Evolutionary conservation across 2,113 vertebrate species (phyloP).

Genomic region (Pterocles gutturalis): DNA sequence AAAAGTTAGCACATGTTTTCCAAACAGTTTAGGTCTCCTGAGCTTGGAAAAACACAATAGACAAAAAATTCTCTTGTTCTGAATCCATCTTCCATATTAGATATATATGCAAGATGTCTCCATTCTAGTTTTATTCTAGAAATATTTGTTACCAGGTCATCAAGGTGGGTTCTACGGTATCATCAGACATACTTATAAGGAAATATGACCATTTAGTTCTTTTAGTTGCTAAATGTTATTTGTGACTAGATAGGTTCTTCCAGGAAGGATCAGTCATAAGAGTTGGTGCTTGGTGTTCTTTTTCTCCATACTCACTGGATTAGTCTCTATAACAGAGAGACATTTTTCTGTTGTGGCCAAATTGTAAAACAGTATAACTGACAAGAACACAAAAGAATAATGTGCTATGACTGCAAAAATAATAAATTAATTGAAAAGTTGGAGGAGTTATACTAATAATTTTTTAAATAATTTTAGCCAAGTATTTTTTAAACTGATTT

Average conservation of each 20-base stretch:
- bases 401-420: background rate
- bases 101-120: background rate
- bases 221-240: background rate
- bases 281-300: background rate
- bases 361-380: background rate
- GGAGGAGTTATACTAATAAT: accelerated
- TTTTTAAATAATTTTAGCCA: background rate
- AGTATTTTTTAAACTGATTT: background rate
- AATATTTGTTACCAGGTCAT: background rate
- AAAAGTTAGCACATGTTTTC: background rate
- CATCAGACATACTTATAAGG: background rate
- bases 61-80: background rate
- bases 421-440: background rate
- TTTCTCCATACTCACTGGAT: background rate
- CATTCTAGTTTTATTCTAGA: background rate
- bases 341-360: background rate
- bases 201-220: background rate
- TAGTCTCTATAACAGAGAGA: background rate
- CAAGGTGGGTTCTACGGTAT: background rate
- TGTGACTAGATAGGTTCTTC: background rate
- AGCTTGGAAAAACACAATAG: background rate
- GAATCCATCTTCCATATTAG: background rate
- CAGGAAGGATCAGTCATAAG: background rate
- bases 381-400: background rate
- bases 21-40: background rate